Evolutionary conservation across 1,140 invertebrate genomes (phyloP), one percentile per base, ranked within the genome.

Genomic region (Drosophila varians): DNA sequence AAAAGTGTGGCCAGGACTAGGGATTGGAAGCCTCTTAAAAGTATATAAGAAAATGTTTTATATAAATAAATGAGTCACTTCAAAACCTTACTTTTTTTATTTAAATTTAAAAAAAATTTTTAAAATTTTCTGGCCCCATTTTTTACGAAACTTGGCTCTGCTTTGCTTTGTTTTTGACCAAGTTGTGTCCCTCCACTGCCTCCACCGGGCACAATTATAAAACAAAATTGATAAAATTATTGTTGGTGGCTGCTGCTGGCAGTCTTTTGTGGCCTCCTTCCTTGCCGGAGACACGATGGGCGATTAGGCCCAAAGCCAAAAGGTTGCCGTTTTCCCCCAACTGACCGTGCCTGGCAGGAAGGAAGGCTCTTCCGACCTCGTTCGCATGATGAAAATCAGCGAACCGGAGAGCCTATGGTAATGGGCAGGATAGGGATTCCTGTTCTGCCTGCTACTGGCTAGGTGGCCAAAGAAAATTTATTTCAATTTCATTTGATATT

Each of bases 401-500:
- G 53, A 64, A 40, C 70, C 38, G 40, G 26, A 47, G 26, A 47
- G 48, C 28, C 54, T 64, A 66, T 74, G 56, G 53, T 66, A 58
- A 51, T 53, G 51, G 34, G 49, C 12, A 18, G 43, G 25, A 12
- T n/a, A n/a, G n/a, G n/a, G n/a, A n/a, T n/a, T n/a, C 18, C 28
- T 38, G 16, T 14, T 38, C 21, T 11, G 19, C 31, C 12, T 11
- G 36, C 23, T 21, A 40, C 12, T 9, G 28, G 28, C 56, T 84
- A 75, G 79, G 75, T 86, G 79, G 56, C 83, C 77, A 66, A 86
- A 62, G 64, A 64, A 75, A 89, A 90, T 90, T 90, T 90, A 90
- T 90, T 90, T 90, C 82, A 89, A 89, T 90, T 90, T 82, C 87
- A 89, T 90, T 90, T 88, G 89, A 90, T 90, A 90, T 90, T 90